These are phyloP conservation scores for Cosmopolites sordidus DNA, from an alignment of 2,888 invertebrate species.

Conservation along the genomic window DNA sequence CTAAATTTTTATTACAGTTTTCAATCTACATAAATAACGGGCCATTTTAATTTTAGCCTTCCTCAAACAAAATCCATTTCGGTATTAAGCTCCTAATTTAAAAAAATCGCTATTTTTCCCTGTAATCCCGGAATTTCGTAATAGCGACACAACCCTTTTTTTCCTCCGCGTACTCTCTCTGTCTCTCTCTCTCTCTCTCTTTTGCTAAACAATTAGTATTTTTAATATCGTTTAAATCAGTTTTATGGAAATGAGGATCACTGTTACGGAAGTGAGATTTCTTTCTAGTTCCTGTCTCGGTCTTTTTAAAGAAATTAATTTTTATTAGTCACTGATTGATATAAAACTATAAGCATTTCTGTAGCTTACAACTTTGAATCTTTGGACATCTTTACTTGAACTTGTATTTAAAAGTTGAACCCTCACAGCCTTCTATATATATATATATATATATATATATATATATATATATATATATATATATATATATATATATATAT, in stretches of 20 bases:
- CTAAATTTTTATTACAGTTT: conserved; percentile 1
- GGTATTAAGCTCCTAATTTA: conserved; percentile 19
- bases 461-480: no score
- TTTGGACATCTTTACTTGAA: no score
- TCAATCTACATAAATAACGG: conserved; percentile 5
- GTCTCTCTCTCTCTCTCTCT: conserved; percentile 11
- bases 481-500: no score
- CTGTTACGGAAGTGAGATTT: background rate
- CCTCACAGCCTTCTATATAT: no score
- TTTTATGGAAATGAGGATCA: conserved; percentile 19
- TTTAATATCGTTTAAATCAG: conserved; percentile 25
- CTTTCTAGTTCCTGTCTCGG: background rate
- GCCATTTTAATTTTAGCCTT: conserved; percentile 23
- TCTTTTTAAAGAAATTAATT: no score
- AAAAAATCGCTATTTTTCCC: conserved; percentile 22
- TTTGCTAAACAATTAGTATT: conserved; percentile 22
- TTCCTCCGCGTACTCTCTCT: background rate
- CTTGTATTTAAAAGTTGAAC: no score
- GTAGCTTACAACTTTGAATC: no score
- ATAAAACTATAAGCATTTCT: no score
- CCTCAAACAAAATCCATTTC: conserved; percentile 19
- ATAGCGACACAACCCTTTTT: conserved; percentile 20
- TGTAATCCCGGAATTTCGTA: conserved; percentile 15
- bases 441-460: no score
- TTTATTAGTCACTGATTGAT: no score